Conservation (phyloP, 2,113 vertebrate species). For the Entosphenus tridentatus region DNA sequence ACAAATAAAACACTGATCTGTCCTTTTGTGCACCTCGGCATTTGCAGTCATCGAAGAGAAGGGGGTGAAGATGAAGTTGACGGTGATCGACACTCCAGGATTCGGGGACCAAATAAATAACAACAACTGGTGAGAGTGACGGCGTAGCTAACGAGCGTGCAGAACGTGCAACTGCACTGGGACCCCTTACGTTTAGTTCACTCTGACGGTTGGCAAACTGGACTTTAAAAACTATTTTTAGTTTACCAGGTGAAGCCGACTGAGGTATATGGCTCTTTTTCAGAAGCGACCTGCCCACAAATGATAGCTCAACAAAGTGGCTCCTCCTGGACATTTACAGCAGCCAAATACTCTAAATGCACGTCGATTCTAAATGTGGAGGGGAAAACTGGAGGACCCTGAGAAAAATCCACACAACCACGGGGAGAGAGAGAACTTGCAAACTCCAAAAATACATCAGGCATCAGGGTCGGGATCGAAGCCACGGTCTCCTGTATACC, state of each 20-base stretch:
- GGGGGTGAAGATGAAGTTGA: slow-evolving; percentile 88
- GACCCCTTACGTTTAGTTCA: slow-evolving; percentile 38
- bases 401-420: too few species aligned
- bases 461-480: too few species aligned
- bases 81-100: slow-evolving; percentile 77
- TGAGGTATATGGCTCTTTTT: too few species aligned
- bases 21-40: neutral
- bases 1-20: accelerated
- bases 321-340: too few species aligned
- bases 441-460: too few species aligned
- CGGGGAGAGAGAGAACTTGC: too few species aligned
- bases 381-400: too few species aligned
- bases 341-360: too few species aligned
- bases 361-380: too few species aligned
- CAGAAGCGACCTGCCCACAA: too few species aligned
- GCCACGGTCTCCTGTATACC: too few species aligned
- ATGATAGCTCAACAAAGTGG: too few species aligned
- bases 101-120: slow-evolving; percentile 99
- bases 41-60: slow-evolving; percentile 77
- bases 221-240: neutral
- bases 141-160: neutral
- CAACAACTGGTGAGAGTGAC: slow-evolving; percentile 59
- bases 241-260: neutral
- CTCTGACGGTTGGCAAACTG: slow-evolving; percentile 39
- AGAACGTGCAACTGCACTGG: neutral